Evolutionary conservation across 2,113 vertebrate species (phyloP).

Genomic region (Phylloscopus trochilus): DNA sequence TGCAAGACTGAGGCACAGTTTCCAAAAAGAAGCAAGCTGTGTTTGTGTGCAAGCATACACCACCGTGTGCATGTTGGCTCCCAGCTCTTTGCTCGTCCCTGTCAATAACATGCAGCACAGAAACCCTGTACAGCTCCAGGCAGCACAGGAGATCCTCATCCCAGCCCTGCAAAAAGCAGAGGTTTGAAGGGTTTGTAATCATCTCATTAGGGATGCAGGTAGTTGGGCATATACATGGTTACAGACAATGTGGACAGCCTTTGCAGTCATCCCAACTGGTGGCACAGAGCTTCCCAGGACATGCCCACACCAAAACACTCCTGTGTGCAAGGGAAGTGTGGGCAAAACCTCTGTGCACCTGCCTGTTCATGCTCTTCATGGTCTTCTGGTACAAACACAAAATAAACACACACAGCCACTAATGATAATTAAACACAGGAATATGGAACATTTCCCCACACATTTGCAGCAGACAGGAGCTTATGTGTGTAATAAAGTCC

Average conservation of each 20-base stretch:
- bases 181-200: neutral
- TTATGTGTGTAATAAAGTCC: slow-evolving; percentile 5
- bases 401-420: neutral
- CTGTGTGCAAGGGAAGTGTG: neutral
- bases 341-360: neutral
- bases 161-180: neutral
- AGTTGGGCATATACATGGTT: neutral
- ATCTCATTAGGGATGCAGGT: neutral
- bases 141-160: neutral
- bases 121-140: neutral
- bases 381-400: neutral
- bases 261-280: neutral
- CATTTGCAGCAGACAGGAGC: neutral
- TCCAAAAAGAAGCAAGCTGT: neutral
- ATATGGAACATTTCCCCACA: neutral
- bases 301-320: neutral
- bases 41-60: neutral
- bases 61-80: neutral
- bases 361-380: neutral
- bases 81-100: neutral
- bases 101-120: rapidly evolving
- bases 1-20: neutral
- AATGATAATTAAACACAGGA: neutral
- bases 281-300: neutral
- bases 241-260: neutral